Percentiles rank a stretch among this genome's conserved stretches.
Conservation (phyloP, 2,888 invertebrate species). For the Pachliopta kotzebuea region DNA sequence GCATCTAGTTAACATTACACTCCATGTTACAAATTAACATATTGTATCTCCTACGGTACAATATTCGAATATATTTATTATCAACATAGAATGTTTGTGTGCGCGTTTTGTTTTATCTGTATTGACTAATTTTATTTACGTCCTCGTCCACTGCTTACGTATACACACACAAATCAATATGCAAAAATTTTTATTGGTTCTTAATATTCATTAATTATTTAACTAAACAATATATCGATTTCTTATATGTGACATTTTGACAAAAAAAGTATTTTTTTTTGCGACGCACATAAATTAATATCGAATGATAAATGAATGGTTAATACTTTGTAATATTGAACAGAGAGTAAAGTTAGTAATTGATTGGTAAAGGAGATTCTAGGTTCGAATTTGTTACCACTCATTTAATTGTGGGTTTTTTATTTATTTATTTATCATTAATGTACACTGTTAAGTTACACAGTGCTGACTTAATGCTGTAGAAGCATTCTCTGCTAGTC, state of each 20-base stretch:
- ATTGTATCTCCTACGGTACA: slow-evolving; percentile 1
- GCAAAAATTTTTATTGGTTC: slow-evolving; percentile 15
- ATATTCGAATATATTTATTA: slow-evolving; percentile 16
- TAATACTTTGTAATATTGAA: too few species aligned
- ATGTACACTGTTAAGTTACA: too few species aligned
- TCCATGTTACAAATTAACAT: slow-evolving; percentile 13
- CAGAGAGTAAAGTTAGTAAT: too few species aligned
- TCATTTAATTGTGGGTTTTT: too few species aligned
- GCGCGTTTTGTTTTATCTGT: not conserved
- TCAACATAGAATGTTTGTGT: not conserved
- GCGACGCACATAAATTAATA: too few species aligned
- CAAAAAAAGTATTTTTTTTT: too few species aligned
- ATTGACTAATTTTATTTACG: not conserved
- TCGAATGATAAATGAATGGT: too few species aligned
- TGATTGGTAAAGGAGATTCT: too few species aligned
- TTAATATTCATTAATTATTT: slow-evolving; percentile 9
- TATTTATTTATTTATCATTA: too few species aligned
- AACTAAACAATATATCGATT: not conserved
- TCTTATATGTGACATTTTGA: not conserved
- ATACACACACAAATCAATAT: slow-evolving; percentile 5
- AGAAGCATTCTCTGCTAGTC: too few species aligned
- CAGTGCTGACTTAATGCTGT: too few species aligned
- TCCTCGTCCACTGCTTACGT: not conserved
- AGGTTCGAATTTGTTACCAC: too few species aligned
- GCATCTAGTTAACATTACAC: slow-evolving; percentile 9